Evolutionary conservation across 2,797 vertebrate genomes (phyloP), one percentile per base, ranked within the genome.

Genomic region (Smutsia temminckii): DNA sequence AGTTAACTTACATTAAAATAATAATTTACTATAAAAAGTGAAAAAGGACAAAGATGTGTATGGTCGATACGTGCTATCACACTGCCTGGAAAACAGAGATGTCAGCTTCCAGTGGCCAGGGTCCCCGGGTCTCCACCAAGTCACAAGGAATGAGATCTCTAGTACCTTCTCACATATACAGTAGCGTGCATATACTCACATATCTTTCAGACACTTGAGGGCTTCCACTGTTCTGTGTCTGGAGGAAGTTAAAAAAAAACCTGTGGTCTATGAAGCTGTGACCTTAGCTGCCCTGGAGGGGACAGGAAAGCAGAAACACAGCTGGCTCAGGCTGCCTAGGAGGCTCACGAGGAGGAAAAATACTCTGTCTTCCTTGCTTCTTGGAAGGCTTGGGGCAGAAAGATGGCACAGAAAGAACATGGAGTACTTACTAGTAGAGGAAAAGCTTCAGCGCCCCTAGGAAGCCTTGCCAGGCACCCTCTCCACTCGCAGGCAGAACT

Each of bases 1-100:
- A 40, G 40, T 79, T 74, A 64, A 74, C 40, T 74, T 66, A 66
- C 23, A 20, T 64, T 85, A 64, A 63, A 49, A 81, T 68, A 86
- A 77, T 55, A 85, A 61, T 59, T 75, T 75, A 21, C 53, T 21
- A 0, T 55, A 51, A 80, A 64, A 77, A 88, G 5, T n/a, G 21
- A 68, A 66, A 69, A 92, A 37, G 32, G 9, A 90, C 8, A 46
- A 81, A 89, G 27, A 21, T 12, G 1, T 10, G 7, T 29, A 85
- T 77, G 3, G 69, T 84, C 51, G 66, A 27, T 57, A 32, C 23
- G 85, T 68, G 37, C 34, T 72, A 18, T 37, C 46, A 37, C 27
- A 29, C 29, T 64, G 37, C 20, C 23, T 5, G 12, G 42, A 57
- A 34, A 75, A 42, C 5, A n/a, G 10, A 72, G 9, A 53, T 14